Evolutionary conservation across 2,888 invertebrate species (phyloP).

Genomic region (Trisateles emortualis): DNA sequence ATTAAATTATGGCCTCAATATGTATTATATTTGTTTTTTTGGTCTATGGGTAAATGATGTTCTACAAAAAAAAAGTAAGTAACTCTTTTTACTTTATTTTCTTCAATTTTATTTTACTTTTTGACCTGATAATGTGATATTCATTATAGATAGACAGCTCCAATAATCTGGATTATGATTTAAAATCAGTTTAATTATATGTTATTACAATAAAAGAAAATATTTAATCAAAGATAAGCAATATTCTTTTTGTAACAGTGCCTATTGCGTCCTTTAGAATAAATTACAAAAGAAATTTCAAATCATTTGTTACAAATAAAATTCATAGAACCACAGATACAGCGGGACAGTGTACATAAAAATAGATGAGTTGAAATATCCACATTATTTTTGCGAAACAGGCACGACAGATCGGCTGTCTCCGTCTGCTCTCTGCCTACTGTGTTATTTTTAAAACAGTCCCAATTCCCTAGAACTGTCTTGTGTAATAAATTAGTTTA

Average conservation of each 20-base stretch:
- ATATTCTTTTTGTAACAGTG: not conserved
- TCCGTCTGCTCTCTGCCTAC: slow-evolving; percentile 56
- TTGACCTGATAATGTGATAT: no score
- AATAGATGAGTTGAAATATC: slow-evolving; percentile 71
- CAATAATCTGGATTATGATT: no score
- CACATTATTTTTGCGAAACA: slow-evolving; percentile 65
- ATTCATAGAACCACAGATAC: slow-evolving; percentile 39
- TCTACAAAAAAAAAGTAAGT: no score
- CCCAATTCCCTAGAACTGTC: slow-evolving; percentile 64
- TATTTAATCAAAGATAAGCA: not conserved
- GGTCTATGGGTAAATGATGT: no score
- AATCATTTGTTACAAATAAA: slow-evolving; percentile 20
- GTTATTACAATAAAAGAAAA: not conserved
- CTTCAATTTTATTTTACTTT: no score
- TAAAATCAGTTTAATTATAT: no score
- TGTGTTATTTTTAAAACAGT: slow-evolving; percentile 77
- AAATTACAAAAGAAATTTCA: slow-evolving; percentile 2
- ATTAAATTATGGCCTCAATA: not conserved
- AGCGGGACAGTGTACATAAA: slow-evolving; percentile 54
- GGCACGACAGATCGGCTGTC: slow-evolving; percentile 63
- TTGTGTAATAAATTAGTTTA: slow-evolving; percentile 48
- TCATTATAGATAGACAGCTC: no score
- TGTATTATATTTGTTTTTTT: no score
- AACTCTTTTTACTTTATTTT: no score
- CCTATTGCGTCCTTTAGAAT: not conserved